Evolutionary conservation across 2,797 vertebrate species (phyloP).

Genomic region (Orestias chungarensis): DNA sequence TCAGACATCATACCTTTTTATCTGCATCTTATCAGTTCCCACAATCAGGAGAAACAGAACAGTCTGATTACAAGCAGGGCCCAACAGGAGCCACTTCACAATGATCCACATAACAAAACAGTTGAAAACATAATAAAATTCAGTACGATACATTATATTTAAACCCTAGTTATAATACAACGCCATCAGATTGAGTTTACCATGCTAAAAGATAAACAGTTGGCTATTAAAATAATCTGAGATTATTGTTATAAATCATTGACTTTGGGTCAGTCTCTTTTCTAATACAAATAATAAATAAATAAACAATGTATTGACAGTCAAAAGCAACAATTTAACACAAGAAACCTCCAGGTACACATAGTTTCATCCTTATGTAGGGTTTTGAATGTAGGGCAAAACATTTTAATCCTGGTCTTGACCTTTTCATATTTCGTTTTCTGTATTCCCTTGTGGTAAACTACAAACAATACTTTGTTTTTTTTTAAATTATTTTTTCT

Average conservation of each 20-base stretch:
- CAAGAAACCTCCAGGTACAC: background rate
- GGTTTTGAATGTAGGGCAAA: background rate
- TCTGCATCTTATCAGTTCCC: too few relatives aligned
- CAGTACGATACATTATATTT: background rate
- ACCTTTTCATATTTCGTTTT: background rate
- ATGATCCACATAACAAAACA: background rate
- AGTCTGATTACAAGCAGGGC: too few relatives aligned
- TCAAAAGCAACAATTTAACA: background rate
- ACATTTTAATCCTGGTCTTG: background rate
- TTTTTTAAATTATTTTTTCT: background rate
- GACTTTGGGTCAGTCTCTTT: too few relatives aligned
- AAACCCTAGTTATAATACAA: background rate
- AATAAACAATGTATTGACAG: background rate
- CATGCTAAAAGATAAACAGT: background rate
- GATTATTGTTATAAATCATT: background rate
- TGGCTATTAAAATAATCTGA: background rate
- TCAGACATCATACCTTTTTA: too few relatives aligned
- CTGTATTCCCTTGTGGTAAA: background rate
- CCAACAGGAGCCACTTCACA: background rate
- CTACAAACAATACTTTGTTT: background rate
- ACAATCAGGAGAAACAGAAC: too few relatives aligned
- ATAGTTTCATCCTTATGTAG: background rate
- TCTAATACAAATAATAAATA: too few relatives aligned
- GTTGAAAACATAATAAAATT: background rate
- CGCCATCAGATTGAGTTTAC: background rate